Conservation (phyloP, 2,888 invertebrate species). For the Pyrgus malvae region DNA sequence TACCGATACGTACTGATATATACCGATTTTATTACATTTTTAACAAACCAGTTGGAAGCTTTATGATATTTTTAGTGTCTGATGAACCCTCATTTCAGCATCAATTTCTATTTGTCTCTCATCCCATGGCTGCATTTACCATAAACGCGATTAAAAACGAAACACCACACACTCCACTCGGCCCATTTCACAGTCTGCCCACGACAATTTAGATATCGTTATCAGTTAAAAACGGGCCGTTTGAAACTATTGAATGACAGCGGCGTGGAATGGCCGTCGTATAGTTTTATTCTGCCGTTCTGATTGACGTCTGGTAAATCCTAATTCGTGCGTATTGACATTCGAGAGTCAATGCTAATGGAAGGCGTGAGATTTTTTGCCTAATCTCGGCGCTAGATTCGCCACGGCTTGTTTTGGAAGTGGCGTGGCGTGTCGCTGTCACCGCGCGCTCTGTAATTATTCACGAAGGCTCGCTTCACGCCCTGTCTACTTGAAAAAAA, state of each 20-base stretch:
- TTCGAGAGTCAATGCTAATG: conserved; percentile 74
- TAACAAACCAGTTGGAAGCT: too few relatives aligned
- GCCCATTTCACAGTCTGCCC: conserved; percentile 16
- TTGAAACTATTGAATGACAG: conserved; percentile 33
- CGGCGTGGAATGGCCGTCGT: conserved; percentile 42
- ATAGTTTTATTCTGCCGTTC: conserved; percentile 47
- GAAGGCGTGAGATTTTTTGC: conserved; percentile 72
- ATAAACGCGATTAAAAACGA: too few relatives aligned
- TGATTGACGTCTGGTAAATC: conserved; percentile 57
- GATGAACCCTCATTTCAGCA: too few relatives aligned
- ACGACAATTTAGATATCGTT: conserved; percentile 24
- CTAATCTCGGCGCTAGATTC: conserved; percentile 72
- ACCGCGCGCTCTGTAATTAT: conserved; percentile 68
- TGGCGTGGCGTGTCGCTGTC: conserved; percentile 70
- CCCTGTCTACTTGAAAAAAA: conserved; percentile 56
- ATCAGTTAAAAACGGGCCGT: conserved; percentile 20
- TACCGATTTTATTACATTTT: too few relatives aligned
- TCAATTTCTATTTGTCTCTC: too few relatives aligned
- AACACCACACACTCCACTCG: background rate
- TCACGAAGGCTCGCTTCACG: conserved; percentile 62
- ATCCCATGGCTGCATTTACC: too few relatives aligned
- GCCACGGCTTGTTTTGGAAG: conserved; percentile 63
- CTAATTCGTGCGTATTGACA: conserved; percentile 78
- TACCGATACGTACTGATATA: too few relatives aligned
- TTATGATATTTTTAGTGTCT: too few relatives aligned